These are phyloP conservation scores for Budorcas taxicolor DNA, from an alignment of 2,113 vertebrate species.

Conservation along the genomic window DNA sequence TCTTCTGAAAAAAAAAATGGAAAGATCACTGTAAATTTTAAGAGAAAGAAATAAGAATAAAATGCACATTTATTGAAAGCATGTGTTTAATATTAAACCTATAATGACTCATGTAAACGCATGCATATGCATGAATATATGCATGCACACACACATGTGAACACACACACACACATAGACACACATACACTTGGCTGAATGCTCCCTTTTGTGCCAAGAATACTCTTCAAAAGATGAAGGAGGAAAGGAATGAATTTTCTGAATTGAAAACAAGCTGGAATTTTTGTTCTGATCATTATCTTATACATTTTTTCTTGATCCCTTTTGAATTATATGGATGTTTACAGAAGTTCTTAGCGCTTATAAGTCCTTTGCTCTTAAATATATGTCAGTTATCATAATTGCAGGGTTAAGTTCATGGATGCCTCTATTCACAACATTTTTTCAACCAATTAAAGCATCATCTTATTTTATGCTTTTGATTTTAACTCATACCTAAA, in stretches of 20 bases:
- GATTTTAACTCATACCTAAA: neutral
- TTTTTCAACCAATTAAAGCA: neutral
- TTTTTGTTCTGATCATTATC: neutral
- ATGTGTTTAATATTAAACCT: neutral
- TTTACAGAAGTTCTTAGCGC: fast-evolving
- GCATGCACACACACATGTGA: neutral
- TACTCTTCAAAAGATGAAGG: neutral
- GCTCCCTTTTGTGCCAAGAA: neutral
- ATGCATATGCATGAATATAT: neutral
- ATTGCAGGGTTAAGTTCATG: neutral
- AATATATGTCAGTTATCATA: neutral
- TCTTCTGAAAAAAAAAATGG: neutral
- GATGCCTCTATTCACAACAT: neutral
- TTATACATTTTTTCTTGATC: neutral
- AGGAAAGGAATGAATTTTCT: neutral
- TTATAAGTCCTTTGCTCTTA: neutral
- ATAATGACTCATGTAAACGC: neutral
- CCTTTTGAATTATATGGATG: neutral
- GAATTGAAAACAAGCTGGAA: neutral
- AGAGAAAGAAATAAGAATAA: neutral
- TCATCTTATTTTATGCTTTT: neutral
- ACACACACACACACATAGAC: too few relatives aligned
- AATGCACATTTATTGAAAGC: neutral
- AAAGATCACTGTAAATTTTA: neutral
- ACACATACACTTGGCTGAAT: neutral